Conservation (phyloP, 2,113 vertebrate genomes). For the Progne subis region DNA sequence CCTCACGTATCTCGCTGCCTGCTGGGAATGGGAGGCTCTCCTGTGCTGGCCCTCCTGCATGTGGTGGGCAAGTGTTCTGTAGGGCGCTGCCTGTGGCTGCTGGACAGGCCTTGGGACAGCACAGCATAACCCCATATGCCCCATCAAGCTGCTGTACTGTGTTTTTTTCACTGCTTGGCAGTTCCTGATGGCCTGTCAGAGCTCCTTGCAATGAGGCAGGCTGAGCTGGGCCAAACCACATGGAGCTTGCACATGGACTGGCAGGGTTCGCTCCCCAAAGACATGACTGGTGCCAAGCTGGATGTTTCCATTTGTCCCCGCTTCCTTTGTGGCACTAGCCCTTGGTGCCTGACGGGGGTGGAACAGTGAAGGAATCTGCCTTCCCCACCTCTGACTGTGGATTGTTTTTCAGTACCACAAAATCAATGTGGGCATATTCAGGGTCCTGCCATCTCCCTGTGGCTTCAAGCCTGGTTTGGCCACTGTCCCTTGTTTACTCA, state of each 20-base stretch:
- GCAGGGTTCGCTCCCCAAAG: background rate
- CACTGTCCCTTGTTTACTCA: background rate
- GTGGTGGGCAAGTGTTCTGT: background rate
- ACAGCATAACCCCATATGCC: background rate
- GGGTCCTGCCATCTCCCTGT: background rate
- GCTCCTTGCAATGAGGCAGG: background rate
- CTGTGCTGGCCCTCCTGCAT: background rate
- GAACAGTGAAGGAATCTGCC: background rate
- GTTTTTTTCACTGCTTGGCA: background rate
- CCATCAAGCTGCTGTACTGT: background rate
- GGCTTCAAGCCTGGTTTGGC: conserved; percentile 6
- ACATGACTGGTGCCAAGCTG: background rate
- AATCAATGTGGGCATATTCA: background rate
- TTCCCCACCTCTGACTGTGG: background rate
- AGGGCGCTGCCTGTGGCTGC: background rate
- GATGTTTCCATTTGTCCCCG: background rate
- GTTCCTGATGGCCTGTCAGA: background rate
- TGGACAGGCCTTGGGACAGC: background rate
- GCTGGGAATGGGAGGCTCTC: accelerated
- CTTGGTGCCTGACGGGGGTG: background rate
- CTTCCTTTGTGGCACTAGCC: background rate
- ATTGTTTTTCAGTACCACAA: background rate
- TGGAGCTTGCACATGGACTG: conserved; percentile 26
- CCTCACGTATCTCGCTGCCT: accelerated
- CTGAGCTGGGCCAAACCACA: conserved; percentile 7